These are phyloP conservation scores for Phaetusa simplex DNA, from an alignment of 2,113 vertebrate genomes.

Conservation along the genomic window DNA sequence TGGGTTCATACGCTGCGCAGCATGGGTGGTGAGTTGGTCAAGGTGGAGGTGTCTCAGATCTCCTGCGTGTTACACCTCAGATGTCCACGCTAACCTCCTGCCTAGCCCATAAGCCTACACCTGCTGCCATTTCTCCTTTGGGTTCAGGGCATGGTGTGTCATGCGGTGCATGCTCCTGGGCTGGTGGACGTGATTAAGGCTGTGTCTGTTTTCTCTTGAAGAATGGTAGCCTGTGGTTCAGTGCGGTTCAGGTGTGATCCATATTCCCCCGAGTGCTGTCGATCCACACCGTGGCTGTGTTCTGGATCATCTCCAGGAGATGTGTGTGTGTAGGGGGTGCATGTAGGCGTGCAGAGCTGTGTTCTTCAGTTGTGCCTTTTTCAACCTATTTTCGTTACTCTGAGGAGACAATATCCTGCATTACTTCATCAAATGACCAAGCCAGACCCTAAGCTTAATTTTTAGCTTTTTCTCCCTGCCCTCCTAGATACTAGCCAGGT, in stretches of 20 bases:
- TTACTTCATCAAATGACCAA: background rate
- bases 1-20: background rate
- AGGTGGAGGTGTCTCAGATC: background rate
- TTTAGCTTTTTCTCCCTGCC: background rate
- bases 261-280: background rate
- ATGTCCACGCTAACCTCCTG: background rate
- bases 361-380: background rate
- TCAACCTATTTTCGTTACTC: background rate
- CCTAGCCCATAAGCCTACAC: background rate
- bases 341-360: background rate
- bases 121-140: background rate
- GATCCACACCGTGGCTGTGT: background rate
- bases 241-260: background rate
- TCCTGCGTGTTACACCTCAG: background rate
- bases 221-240: background rate
- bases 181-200: background rate
- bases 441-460: background rate
- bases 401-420: background rate
- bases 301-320: background rate
- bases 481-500: background rate
- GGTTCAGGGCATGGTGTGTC: background rate
- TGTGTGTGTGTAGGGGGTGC: background rate
- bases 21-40: background rate
- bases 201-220: background rate
- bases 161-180: accelerated